Base-by-base conservation (phyloP, 2,888 invertebrate species). In the Himalopsyche japonica region DNA sequence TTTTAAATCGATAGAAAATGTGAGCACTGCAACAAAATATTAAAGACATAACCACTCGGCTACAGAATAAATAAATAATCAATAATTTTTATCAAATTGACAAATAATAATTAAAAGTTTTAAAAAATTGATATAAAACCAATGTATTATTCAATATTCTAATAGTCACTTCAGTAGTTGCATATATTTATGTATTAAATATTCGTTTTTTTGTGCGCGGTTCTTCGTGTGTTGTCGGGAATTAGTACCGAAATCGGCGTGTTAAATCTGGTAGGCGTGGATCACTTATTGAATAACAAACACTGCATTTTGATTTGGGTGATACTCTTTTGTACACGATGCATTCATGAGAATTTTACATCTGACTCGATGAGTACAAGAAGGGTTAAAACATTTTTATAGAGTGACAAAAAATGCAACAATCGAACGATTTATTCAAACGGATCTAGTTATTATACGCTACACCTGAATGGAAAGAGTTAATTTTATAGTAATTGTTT, bases 211-310 rank as follows among this genome's bases (percentile, higher is more conserved):
- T 20, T 20, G 10, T 20, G 1, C 20, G 57, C 57, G 57, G 57
- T 15, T 57, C 57, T 57, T n/a, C 20, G 57, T 57, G 10, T 20
- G 57, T 57, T 57, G n/a, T 24, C 15, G 10, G 57, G 10, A 57
- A 20, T 57, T 57, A 57, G 49, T 57, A 79, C 48, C 81, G 18
- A 81, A 82, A 76, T 85, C 64, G 70, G 79, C 85, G 80, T 82
- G 82, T 82, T 78, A 80, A 85, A 82, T 82, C 27, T 57, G 24
- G 77, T 30, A 80, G 34, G 47, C 80, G 76, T 80, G 80, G 80
- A 37, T 82, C 81, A 47, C 27, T 79, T 76, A 76, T 85, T 83
- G 85, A 83, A 83, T 85, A 76, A 85, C 80, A 82, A 80, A 64
- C 79, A 80, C 80, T 34, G 30, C 57, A 43, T 76, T 84, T 84